A percentile compares a stretch with the other conserved stretches of the same genome.
Conservation (phyloP, 2,888 invertebrate species). For the Chamaedrilus cognettii region DNA sequence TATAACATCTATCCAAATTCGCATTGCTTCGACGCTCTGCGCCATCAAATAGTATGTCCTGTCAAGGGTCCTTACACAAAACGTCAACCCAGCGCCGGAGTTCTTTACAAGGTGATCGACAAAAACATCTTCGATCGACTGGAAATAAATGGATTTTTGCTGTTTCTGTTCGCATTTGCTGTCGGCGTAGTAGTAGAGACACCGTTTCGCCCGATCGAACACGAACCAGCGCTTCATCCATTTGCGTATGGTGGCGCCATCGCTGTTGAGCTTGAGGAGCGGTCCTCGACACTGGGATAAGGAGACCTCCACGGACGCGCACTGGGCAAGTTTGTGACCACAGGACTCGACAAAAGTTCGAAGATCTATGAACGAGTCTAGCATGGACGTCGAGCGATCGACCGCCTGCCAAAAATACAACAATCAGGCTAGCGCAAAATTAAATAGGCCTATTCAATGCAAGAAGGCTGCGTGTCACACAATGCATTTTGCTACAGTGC, state of each 20-base stretch:
- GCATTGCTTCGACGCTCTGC: slow-evolving; percentile 88
- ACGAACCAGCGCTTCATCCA: slow-evolving; percentile 98
- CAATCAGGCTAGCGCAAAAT: no score
- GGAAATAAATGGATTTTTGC: slow-evolving; percentile 53
- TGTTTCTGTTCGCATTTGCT: slow-evolving; percentile 6
- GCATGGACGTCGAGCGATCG: slow-evolving; percentile 88
- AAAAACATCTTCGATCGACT: slow-evolving; percentile 97
- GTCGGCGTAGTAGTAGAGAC: slow-evolving; percentile 14
- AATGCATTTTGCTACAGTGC: no score
- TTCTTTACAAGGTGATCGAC: slow-evolving; percentile 93
- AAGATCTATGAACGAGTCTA: slow-evolving; percentile 80
- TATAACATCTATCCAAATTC: slow-evolving; percentile 96
- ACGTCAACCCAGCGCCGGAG: slow-evolving; percentile 87
- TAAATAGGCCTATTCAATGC: no score
- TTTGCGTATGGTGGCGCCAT: slow-evolving; percentile 68
- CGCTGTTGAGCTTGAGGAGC: slow-evolving; percentile 73
- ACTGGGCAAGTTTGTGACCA: slow-evolving; percentile 85
- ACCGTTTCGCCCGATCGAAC: slow-evolving; percentile 86
- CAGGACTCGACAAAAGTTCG: slow-evolving; percentile 89
- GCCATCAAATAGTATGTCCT: slow-evolving; percentile 89
- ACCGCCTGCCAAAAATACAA: no score
- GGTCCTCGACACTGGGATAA: slow-evolving; percentile 85
- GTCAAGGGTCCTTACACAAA: slow-evolving; percentile 91
- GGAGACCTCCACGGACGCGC: slow-evolving; percentile 78
- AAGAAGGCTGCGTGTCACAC: no score